phyloP scores from a whole-genome alignment of 2,113 vertebrate genomes.

The Loxodonta africana region DNA sequence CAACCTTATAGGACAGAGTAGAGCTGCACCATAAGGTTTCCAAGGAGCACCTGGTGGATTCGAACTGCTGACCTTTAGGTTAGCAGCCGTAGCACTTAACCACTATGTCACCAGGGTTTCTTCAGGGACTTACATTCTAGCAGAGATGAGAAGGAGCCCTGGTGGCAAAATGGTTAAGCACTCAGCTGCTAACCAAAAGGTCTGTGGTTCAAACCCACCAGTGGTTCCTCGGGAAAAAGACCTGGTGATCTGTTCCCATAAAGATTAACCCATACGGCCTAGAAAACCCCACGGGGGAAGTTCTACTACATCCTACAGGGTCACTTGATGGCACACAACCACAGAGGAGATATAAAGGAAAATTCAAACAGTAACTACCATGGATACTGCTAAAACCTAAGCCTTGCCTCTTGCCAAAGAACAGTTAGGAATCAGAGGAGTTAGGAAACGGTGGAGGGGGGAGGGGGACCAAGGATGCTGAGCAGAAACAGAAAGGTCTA shows the following conservation, averaged over 20 bases:
- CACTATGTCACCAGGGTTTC: too few relatives aligned
- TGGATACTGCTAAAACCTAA: background rate
- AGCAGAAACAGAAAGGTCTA: background rate
- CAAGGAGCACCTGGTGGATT: too few relatives aligned
- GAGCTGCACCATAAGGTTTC: too few relatives aligned
- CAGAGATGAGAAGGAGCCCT: background rate
- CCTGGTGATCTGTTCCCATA: background rate
- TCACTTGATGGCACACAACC: background rate
- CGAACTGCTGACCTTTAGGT: too few relatives aligned
- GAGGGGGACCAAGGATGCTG: accelerated
- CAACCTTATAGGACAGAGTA: too few relatives aligned
- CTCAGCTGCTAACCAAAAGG: background rate
- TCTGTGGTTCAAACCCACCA: background rate
- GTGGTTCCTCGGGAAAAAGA: background rate
- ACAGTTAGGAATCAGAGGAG: background rate
- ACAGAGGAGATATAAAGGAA: background rate
- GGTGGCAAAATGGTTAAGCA: background rate
- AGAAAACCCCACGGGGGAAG: background rate
- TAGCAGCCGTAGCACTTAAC: too few relatives aligned
- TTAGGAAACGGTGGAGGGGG: background rate
- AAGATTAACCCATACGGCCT: background rate
- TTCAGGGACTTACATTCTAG: background rate
- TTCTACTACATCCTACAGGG: background rate
- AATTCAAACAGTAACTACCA: background rate
- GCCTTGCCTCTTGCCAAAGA: background rate